phyloP scores from a whole-genome alignment of 2,888 invertebrate species.

The Drosophila anomalipes region DNA sequence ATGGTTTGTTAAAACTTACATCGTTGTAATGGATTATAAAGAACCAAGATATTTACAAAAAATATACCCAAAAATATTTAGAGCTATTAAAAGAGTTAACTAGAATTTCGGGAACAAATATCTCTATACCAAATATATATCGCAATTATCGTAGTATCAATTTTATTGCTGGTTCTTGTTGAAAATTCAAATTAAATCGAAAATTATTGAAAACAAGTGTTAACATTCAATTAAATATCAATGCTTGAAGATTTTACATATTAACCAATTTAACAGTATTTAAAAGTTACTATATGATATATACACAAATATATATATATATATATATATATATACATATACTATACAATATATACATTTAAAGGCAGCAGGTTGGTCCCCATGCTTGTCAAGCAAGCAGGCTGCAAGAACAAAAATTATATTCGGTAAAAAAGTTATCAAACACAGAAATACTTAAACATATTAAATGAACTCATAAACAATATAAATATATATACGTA shows the following conservation, averaged over 20 bases:
- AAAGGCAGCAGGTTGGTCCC: conserved; percentile 56
- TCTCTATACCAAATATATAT: conserved; percentile 13
- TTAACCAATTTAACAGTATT: conserved; percentile 23
- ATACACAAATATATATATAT: not conserved
- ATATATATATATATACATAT: conserved; percentile 1
- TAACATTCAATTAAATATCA: conserved; percentile 46
- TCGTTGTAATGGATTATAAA: not conserved
- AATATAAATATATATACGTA: conserved; percentile 14
- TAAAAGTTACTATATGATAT: not conserved
- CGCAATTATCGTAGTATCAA: conserved; percentile 13
- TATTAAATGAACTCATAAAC: conserved; percentile 7
- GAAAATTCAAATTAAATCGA: conserved; percentile 5
- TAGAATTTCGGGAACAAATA: conserved; percentile 27
- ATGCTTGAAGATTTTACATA: conserved; percentile 33
- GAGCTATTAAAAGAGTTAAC: not conserved
- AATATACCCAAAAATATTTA: not conserved
- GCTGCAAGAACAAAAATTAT: conserved; percentile 38
- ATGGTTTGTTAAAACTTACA: not conserved
- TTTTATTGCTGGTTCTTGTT: conserved; percentile 31
- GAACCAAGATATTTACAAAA: conserved; percentile 2
- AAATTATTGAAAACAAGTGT: conserved; percentile 24
- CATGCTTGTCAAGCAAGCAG: conserved; percentile 19
- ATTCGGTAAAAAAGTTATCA: conserved; percentile 12
- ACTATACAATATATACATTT: conserved; percentile 12
- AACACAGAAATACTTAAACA: conserved; percentile 10